Evolutionary conservation across 1,140 invertebrate genomes (phyloP).

Genomic region (Formica exsecta): DNA sequence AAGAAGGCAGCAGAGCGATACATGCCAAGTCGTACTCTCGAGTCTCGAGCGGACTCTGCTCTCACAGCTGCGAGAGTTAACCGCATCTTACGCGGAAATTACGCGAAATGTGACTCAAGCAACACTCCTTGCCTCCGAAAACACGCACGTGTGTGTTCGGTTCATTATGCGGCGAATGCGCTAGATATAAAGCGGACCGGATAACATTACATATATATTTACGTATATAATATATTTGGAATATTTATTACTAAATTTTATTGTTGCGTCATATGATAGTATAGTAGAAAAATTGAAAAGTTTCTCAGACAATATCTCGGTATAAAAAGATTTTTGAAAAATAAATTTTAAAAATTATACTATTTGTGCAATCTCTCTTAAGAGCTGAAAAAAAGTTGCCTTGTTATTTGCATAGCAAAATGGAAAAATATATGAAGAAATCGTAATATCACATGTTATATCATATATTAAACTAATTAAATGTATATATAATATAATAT

Average conservation of each 20-base stretch:
- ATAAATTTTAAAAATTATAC: neutral
- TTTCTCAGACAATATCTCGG: neutral
- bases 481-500: neutral
- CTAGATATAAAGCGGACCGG: conserved; percentile 50
- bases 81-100: conserved; percentile 56
- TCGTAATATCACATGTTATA: neutral
- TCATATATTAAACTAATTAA: neutral
- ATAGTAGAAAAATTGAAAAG: neutral
- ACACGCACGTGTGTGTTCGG: conserved; percentile 65
- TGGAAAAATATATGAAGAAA: too few relatives aligned
- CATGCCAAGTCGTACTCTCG: conserved; percentile 39
- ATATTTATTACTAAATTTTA: neutral
- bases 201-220: neutral
- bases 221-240: neutral
- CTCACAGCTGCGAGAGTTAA: conserved; percentile 68
- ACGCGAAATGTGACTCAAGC: conserved; percentile 71
- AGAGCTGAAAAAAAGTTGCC: neutral
- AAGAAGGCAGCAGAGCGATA: conserved; percentile 42
- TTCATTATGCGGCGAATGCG: conserved; percentile 56
- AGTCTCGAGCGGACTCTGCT: conserved; percentile 66
- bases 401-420: too few relatives aligned
- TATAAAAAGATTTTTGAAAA: neutral
- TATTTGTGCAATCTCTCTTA: neutral
- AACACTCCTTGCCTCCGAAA: conserved; percentile 48
- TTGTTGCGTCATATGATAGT: neutral